Conservation (phyloP, 2,113 vertebrate genomes). For the Marcusenius ussheri region DNA sequence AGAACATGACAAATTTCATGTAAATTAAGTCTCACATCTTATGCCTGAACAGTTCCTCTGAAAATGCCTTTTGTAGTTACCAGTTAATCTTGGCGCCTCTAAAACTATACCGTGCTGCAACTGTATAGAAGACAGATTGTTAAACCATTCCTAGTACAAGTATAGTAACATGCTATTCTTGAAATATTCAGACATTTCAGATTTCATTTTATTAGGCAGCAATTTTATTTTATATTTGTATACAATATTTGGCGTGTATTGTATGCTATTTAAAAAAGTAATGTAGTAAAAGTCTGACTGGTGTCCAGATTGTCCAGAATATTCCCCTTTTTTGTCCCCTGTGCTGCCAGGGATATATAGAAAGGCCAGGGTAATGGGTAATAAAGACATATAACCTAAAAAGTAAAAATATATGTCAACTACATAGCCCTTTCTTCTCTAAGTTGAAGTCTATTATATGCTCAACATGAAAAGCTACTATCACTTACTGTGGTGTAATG, state of each 20-base stretch:
- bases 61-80: constrained; percentile 12
- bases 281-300: background rate
- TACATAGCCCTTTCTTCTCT: background rate
- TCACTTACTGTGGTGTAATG: background rate
- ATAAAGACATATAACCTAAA: background rate
- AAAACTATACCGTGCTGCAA: background rate
- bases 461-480: background rate
- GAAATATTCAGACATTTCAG: background rate
- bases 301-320: background rate
- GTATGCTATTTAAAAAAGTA: background rate
- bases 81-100: background rate
- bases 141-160: background rate
- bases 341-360: background rate
- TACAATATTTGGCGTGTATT: background rate
- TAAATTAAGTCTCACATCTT: constrained; percentile 14
- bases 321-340: background rate
- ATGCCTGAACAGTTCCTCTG: constrained; percentile 1
- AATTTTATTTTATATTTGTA: background rate
- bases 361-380: background rate
- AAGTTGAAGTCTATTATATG: background rate
- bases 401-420: background rate
- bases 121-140: background rate
- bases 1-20: constrained; percentile 16
- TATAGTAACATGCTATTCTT: background rate
- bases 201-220: background rate